Conservation (phyloP, 2,113 vertebrate species). For the Philantomba maxwellii region DNA sequence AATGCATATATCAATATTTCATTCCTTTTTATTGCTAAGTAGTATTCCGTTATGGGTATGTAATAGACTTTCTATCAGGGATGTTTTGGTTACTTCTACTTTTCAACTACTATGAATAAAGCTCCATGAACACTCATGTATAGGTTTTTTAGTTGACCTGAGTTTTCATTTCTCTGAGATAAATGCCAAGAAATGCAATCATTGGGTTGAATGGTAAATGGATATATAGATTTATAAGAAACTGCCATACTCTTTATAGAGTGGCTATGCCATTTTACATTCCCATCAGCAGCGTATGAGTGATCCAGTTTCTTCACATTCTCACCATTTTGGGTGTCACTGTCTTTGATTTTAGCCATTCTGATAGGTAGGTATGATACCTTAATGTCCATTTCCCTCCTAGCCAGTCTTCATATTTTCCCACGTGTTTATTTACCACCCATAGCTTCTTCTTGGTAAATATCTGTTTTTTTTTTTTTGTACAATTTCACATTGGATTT, state of each 20-base stretch:
- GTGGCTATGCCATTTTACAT: neutral
- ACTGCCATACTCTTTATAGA: neutral
- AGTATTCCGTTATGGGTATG: neutral
- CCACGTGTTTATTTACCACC: neutral
- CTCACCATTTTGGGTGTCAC: neutral
- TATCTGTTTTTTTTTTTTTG: neutral
- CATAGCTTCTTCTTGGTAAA: neutral
- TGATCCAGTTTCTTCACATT: neutral
- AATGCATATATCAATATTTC: neutral
- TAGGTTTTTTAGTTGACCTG: neutral
- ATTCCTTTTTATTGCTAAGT: slow-evolving; percentile 26
- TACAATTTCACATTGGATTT: neutral
- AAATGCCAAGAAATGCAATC: neutral
- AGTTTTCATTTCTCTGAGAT: neutral
- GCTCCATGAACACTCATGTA: neutral
- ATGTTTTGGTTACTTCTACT: neutral
- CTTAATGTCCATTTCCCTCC: neutral
- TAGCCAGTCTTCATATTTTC: neutral
- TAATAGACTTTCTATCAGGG: neutral
- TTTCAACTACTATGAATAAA: neutral
- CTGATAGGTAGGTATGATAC: neutral
- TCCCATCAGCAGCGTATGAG: neutral
- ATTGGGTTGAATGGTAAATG: neutral
- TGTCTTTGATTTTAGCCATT: slow-evolving; percentile 7
- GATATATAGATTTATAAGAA: neutral